These are phyloP conservation scores for Cirrhinus molitorella DNA, from an alignment of 2,797 vertebrate species.

Conservation along the genomic window DNA sequence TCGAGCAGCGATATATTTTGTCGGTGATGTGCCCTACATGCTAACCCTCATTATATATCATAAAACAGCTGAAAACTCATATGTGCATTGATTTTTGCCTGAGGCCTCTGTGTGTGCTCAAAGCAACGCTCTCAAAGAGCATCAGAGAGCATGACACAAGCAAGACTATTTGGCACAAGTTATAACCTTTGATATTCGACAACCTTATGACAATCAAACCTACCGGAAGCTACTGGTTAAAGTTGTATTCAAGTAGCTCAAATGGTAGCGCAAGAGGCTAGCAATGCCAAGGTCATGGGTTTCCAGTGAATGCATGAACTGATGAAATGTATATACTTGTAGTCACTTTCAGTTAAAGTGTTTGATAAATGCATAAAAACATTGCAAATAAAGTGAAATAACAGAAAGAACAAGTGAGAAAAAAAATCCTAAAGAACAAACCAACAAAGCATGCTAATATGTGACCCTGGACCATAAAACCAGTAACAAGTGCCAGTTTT, in stretches of 20 bases:
- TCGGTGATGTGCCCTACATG: constrained; percentile 61
- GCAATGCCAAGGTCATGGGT: neutral
- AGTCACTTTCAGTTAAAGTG: neutral
- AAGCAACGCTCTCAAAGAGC: constrained; percentile 75
- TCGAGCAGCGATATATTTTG: constrained; percentile 69
- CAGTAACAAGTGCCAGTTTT: too few species aligned
- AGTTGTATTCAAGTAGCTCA: neutral
- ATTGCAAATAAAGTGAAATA: neutral
- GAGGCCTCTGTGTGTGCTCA: constrained; percentile 79
- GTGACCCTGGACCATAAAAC: too few species aligned
- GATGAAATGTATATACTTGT: neutral
- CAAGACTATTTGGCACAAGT: constrained; percentile 45
- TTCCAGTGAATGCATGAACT: neutral
- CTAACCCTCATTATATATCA: constrained; percentile 77
- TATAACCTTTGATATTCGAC: constrained; percentile 53
- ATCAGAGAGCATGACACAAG: constrained; percentile 53
- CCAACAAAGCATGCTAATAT: too few species aligned
- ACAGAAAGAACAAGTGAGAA: neutral
- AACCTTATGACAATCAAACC: constrained; percentile 29
- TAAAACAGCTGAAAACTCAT: constrained; percentile 81
- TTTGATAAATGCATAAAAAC: neutral
- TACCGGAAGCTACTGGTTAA: neutral
- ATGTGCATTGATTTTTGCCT: constrained; percentile 84
- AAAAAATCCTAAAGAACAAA: neutral
- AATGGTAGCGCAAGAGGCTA: neutral